Base-by-base conservation (phyloP, 2,113 vertebrate species). In the Oncorhynchus gorbuscha region DNA sequence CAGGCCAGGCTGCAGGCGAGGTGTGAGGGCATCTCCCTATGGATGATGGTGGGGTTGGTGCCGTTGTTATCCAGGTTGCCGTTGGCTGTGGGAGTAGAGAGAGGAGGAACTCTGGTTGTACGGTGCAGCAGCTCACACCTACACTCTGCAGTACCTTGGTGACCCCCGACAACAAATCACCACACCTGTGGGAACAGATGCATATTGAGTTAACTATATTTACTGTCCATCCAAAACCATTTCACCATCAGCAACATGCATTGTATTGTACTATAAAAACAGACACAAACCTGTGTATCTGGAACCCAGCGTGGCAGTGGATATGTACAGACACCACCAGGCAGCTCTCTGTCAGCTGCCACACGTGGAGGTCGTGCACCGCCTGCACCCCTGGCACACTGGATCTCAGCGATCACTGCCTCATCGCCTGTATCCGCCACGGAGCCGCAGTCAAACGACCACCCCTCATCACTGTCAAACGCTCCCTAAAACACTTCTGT, bases 321-420 rank as follows among this genome's bases (percentile, higher is more conserved):
- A 94, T 82, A 2, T 95, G 94, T 58, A 94, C 91, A 2, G 94
- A 92, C 0, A 93, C 94, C 81, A 94, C 93, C 0, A 30, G 3
- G 3, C 83, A 76, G 0, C 74, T 82, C 5, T 89, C 89, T 0
- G 79, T 86, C 20, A 94, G 77, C 81, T 93, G 86, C 94, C 94
- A 95, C 72, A 94, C 49, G 6, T 95, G 94, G 26, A 95, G 91
- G 30, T 95, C 91, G 26, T 95, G 94, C 71, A 94, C 81, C 2
- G 85, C 89, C 68, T 85, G 75, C 30, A 94, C 93, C 5, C 93
- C 93, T 0, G 88, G 88, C 14, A 94, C 84, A 0, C n/a, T n/a
- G n/a, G n/a, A n/a, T n/a, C n/a, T n/a, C n/a, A n/a, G n/a, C n/a
- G n/a, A n/a, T n/a, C n/a, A n/a, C n/a, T n/a, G n/a, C n/a, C n/a